phyloP scores from a whole-genome alignment of 2,797 vertebrate genomes.

The Balearica regulorum region DNA sequence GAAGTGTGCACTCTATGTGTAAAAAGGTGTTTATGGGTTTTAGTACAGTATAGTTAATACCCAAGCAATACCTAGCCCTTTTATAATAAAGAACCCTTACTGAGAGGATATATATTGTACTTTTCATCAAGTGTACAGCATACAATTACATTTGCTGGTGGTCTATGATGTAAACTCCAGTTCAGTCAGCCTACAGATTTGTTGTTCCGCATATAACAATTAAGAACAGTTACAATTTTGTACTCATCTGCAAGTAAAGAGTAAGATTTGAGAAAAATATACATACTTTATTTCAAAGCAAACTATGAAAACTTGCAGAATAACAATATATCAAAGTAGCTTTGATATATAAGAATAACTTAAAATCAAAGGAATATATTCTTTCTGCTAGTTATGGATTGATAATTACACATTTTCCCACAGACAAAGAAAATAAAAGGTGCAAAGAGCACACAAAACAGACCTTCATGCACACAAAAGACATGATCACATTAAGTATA shows the following conservation, averaged over 20 bases:
- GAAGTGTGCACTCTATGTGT: slow-evolving; percentile 73
- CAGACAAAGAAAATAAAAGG: not conserved
- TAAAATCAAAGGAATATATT: not conserved
- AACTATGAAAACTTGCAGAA: not conserved
- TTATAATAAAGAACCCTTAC: slow-evolving; percentile 71
- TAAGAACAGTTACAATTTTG: not conserved
- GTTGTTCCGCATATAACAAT: not conserved
- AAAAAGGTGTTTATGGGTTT: slow-evolving; percentile 80
- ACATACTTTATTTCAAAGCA: not conserved
- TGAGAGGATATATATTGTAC: slow-evolving; percentile 63
- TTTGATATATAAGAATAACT: not conserved
- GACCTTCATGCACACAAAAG: not conserved
- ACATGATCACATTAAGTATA: not conserved
- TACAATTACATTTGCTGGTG: slow-evolving; percentile 69
- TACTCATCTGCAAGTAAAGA: not conserved
- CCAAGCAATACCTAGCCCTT: slow-evolving; percentile 67
- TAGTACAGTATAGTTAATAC: slow-evolving; percentile 79
- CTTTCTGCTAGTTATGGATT: not conserved
- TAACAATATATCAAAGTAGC: not conserved
- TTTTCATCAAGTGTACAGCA: slow-evolving; percentile 55
- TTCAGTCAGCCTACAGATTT: slow-evolving; percentile 6
- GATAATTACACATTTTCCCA: not conserved
- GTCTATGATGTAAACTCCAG: slow-evolving; percentile 55
- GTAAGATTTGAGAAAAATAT: not conserved
- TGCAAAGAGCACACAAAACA: not conserved